phyloP scores from a whole-genome alignment of 2,113 vertebrate species.

The Microcebus griseorufus region DNA sequence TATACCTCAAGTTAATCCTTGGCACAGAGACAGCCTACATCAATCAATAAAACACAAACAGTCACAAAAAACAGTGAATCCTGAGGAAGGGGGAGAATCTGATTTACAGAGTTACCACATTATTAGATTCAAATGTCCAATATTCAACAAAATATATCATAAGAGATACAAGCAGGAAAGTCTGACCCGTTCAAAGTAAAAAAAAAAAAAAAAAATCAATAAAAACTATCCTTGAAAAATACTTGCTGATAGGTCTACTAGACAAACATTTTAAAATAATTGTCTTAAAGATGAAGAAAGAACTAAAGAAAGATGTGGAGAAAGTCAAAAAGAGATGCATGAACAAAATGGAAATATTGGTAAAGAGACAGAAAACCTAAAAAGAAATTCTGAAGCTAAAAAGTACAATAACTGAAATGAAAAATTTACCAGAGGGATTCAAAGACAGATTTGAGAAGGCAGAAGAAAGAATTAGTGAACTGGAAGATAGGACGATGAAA shows the following conservation, averaged over 20 bases:
- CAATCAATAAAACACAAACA: not conserved
- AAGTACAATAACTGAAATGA: not conserved
- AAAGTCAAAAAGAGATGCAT: not conserved
- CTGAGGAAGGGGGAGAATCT: not conserved
- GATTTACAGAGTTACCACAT: not conserved
- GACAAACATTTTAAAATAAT: not conserved
- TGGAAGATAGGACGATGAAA: not conserved
- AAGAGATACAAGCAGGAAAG: not conserved
- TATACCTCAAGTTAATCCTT: not conserved
- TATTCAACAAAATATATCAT: not conserved
- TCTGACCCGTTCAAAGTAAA: not conserved
- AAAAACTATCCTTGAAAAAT: not conserved
- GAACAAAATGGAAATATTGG: not conserved
- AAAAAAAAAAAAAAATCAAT: not conserved
- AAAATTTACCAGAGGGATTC: not conserved
- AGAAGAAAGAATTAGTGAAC: not conserved
- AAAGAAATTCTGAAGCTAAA: not conserved
- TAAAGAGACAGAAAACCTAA: not conserved
- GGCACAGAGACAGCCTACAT: not conserved
- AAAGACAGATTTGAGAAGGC: not conserved
- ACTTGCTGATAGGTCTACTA: not conserved
- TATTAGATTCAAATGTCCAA: not conserved
- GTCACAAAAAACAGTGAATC: not conserved
- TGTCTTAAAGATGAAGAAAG: not conserved
- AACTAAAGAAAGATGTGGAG: not conserved